A percentile compares a stretch with the other conserved stretches of the same genome.
Evolutionary conservation across 2,888 invertebrate genomes (phyloP).

Genomic region (Eudemis profundana): DNA sequence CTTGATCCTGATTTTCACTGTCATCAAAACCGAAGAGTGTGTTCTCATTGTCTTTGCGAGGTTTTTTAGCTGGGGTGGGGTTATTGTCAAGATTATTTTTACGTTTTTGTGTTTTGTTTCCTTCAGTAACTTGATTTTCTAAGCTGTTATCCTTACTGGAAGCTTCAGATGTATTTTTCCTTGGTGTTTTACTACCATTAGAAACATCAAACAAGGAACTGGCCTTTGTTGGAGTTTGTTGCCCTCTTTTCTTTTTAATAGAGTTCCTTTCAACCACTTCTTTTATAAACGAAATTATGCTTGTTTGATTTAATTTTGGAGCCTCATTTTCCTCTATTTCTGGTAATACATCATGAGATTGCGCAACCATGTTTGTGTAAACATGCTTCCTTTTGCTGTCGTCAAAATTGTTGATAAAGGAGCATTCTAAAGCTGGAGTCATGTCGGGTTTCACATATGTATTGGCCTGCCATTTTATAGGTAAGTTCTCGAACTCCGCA

Average conservation of each 20-base stretch:
- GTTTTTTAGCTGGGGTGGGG: conserved; percentile 49
- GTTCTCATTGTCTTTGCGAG: conserved; percentile 52
- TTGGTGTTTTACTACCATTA: conserved; percentile 48
- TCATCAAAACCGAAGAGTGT: conserved; percentile 82
- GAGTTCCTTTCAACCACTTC: conserved; percentile 71
- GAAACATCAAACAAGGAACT: conserved; percentile 60
- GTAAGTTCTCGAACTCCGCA: conserved; percentile 72
- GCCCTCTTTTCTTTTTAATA: conserved; percentile 66
- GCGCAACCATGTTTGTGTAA: conserved; percentile 70
- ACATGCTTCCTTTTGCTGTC: conserved; percentile 73
- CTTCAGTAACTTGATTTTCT: conserved; percentile 52
- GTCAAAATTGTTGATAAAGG: conserved; percentile 70
- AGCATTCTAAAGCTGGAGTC: conserved; percentile 81
- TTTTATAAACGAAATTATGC: conserved; percentile 78
- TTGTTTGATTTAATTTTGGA: conserved; percentile 72
- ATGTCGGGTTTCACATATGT: conserved; percentile 78
- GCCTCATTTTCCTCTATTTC: conserved; percentile 56
- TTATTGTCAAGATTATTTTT: conserved; percentile 47
- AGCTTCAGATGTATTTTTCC: conserved; percentile 44
- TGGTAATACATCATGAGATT: conserved; percentile 59
- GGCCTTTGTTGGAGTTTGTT: conserved; percentile 65
- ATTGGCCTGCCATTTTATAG: conserved; percentile 78
- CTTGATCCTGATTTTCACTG: conserved; percentile 62
- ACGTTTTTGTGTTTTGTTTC: conserved; percentile 47
- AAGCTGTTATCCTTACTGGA: conserved; percentile 45